Conservation (phyloP, 1,140 invertebrate genomes). For the Drosophila repletoides region DNA sequence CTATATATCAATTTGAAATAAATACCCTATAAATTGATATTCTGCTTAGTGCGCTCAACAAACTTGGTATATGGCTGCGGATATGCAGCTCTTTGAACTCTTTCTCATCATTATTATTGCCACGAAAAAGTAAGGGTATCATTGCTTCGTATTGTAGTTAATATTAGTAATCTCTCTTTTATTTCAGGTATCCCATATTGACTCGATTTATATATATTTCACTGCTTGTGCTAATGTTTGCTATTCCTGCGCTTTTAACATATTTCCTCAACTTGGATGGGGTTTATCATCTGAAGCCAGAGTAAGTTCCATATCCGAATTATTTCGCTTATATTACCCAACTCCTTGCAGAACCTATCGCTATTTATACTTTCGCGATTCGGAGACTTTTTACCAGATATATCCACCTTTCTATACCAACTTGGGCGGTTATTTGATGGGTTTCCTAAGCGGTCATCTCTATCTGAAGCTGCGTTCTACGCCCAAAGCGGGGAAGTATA, state of each 20-base stretch:
- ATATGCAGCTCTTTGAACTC: conserved; percentile 88
- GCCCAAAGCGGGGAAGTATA: neutral
- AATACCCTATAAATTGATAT: conserved; percentile 2
- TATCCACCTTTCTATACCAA: conserved; percentile 73
- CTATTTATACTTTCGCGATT: conserved; percentile 63
- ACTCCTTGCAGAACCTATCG: conserved; percentile 56
- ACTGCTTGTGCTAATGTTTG: conserved; percentile 69
- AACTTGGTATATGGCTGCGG: conserved; percentile 89
- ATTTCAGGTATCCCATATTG: conserved; percentile 71
- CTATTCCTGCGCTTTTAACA: conserved; percentile 82
- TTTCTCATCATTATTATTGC: conserved; percentile 84
- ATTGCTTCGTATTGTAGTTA: no score
- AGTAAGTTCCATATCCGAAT: conserved; percentile 72
- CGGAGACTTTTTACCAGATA: conserved; percentile 60
- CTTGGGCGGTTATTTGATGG: conserved; percentile 68
- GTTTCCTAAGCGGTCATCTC: conserved; percentile 58
- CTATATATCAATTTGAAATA: neutral
- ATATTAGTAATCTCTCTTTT: neutral
- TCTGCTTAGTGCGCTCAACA: conserved; percentile 86
- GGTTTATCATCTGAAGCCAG: conserved; percentile 83
- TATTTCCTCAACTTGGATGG: conserved; percentile 81
- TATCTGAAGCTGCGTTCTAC: conserved; percentile 44
- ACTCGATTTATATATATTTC: conserved; percentile 54
- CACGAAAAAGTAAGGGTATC: conserved; percentile 52
- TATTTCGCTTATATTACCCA: neutral